These are phyloP conservation scores for Petrolisthes manimaculis DNA, from an alignment of 2,888 invertebrate genomes.

Conservation along the genomic window DNA sequence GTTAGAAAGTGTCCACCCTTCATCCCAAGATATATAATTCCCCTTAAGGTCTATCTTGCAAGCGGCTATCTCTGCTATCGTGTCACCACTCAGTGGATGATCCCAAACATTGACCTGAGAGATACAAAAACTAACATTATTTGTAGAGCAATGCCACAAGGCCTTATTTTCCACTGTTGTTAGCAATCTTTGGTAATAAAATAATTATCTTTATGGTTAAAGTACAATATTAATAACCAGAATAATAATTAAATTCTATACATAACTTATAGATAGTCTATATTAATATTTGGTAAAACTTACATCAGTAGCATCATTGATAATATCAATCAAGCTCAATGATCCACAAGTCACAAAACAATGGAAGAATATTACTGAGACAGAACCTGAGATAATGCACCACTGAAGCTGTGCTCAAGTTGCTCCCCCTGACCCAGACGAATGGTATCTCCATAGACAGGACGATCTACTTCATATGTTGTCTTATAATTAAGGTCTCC, in stretches of 20 bases:
- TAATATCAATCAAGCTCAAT: too few relatives aligned
- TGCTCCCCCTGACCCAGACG: constrained; percentile 47
- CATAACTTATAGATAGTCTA: too few relatives aligned
- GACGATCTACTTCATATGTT: constrained; percentile 31
- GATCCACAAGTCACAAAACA: too few relatives aligned
- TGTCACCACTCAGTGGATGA: constrained; percentile 15
- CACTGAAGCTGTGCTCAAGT: constrained; percentile 49
- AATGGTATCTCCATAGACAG: constrained; percentile 48
- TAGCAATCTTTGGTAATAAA: too few relatives aligned
- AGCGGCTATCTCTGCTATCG: constrained; percentile 35
- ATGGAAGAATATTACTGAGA: not conserved
- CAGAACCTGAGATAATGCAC: constrained; percentile 54
- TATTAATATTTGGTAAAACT: too few relatives aligned
- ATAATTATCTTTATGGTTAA: too few relatives aligned
- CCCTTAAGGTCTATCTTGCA: constrained; percentile 52
- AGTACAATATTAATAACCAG: too few relatives aligned
- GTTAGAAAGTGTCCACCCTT: constrained; percentile 48
- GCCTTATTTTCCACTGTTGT: too few relatives aligned
- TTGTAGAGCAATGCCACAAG: too few relatives aligned
- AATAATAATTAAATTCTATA: too few relatives aligned
- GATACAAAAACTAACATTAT: not conserved
- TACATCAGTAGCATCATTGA: too few relatives aligned
- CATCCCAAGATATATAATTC: constrained; percentile 59
- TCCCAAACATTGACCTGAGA: constrained; percentile 63
- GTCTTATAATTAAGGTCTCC: constrained; percentile 38